Evolutionary conservation across 2,797 vertebrate genomes (phyloP).

Genomic region (Bradypodion ventrale): DNA sequence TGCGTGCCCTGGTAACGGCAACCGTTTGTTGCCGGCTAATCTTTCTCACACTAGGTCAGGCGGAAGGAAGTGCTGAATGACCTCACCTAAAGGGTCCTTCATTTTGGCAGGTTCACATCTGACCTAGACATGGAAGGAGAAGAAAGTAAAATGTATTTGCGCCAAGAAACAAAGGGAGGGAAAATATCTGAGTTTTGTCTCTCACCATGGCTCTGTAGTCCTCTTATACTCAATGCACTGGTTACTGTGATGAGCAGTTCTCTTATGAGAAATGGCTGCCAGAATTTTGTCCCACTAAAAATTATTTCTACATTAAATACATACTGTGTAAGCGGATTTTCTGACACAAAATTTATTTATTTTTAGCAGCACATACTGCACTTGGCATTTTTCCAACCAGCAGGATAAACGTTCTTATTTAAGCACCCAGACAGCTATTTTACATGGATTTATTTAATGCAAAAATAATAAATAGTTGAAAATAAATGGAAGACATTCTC

Average conservation of each 20-base stretch:
- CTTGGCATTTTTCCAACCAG: constrained; percentile 37
- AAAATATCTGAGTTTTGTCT: neutral
- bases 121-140: too few species aligned
- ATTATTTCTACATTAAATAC: neutral
- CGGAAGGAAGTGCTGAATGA: too few species aligned
- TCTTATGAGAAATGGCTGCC: neutral
- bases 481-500: constrained; percentile 48
- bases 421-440: constrained; percentile 55
- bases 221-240: neutral
- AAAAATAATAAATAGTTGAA: constrained; percentile 56
- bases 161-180: constrained; percentile 15
- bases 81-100: too few species aligned
- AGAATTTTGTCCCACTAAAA: neutral
- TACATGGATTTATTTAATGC: constrained; percentile 33
- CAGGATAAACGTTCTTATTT: constrained; percentile 46
- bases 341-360: too few species aligned
- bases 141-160: constrained; percentile 42
- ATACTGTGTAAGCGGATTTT: neutral
- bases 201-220: neutral
- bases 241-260: neutral
- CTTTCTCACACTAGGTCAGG: too few species aligned
- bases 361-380: constrained; percentile 38
- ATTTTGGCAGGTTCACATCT: too few species aligned
- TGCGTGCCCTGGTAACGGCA: too few species aligned
- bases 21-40: too few species aligned